A percentile compares a stretch with the other conserved stretches of the same genome.
Evolutionary conservation across 2,113 vertebrate genomes (phyloP).

Genomic region (Symphodus melops): DNA sequence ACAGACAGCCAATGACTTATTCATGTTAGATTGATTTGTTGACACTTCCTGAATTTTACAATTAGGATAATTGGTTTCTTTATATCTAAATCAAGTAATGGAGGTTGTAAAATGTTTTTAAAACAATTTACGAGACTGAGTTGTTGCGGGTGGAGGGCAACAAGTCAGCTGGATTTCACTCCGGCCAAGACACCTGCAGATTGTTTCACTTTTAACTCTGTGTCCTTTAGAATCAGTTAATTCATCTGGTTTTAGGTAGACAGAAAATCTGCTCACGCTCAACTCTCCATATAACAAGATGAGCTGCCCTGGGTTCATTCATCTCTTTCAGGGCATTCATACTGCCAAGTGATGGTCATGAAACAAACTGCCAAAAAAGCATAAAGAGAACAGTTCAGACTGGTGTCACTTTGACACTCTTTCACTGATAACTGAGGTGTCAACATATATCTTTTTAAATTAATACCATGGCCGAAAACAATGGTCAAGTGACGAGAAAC

Average conservation of each 20-base stretch:
- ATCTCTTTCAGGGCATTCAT: background rate
- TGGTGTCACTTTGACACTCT: too few relatives aligned
- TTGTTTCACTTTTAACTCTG: constrained; percentile 5
- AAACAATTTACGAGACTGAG: constrained; percentile 7
- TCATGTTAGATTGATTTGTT: constrained; percentile 26
- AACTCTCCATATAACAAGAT: background rate
- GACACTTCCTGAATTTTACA: constrained; percentile 3
- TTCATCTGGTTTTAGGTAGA: constrained; percentile 7
- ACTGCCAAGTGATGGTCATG: background rate
- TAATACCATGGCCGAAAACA: too few relatives aligned
- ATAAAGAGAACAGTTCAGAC: too few relatives aligned
- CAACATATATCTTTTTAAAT: too few relatives aligned
- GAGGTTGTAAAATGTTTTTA: background rate
- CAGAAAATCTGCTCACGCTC: constrained; percentile 1
- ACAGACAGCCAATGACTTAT: constrained; percentile 38
- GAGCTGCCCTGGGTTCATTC: background rate
- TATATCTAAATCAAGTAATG: constrained; percentile 22
- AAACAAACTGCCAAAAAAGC: background rate
- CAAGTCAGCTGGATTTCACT: constrained; percentile 12
- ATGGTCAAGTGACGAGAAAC: too few relatives aligned
- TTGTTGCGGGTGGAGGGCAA: background rate
- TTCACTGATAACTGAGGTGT: too few relatives aligned
- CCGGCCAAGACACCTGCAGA: constrained; percentile 11
- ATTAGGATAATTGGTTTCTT: constrained; percentile 14
- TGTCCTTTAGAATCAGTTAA: background rate